Percentiles rank a stretch among this genome's conserved stretches.
Evolutionary conservation across 2,797 vertebrate species (phyloP).

Genomic region (Arctocebus calabarensis): DNA sequence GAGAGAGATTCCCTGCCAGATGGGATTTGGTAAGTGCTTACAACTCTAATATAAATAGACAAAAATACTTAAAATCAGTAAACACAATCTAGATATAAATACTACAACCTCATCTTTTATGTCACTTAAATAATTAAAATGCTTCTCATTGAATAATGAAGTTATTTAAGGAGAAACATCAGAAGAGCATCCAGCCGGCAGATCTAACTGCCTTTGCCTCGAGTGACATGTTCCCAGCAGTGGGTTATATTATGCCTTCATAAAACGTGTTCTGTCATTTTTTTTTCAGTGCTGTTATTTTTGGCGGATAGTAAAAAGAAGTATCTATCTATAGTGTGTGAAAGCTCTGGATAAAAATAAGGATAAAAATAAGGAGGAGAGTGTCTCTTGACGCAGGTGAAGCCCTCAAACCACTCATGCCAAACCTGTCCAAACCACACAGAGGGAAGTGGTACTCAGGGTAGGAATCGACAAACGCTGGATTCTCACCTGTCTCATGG

Average conservation of each 20-base stretch:
- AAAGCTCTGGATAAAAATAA: constrained; percentile 74
- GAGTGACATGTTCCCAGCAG: constrained; percentile 85
- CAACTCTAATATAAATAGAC: constrained; percentile 76
- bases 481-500: not conserved
- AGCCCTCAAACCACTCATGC: not conserved
- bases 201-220: constrained; percentile 83
- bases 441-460: not conserved
- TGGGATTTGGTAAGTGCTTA: constrained; percentile 75
- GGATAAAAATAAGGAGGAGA: constrained; percentile 64
- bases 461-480: not conserved
- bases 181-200: constrained; percentile 79
- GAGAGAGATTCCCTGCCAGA: constrained; percentile 77
- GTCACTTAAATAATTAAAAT: constrained; percentile 86
- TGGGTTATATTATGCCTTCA: constrained; percentile 80
- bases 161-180: constrained; percentile 84
- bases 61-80: constrained; percentile 81
- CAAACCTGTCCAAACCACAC: not conserved
- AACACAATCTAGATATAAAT: constrained; percentile 82
- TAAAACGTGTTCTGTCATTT: constrained; percentile 82
- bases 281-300: constrained; percentile 78
- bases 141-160: constrained; percentile 84
- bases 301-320: constrained; percentile 74
- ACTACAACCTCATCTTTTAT: constrained; percentile 76
- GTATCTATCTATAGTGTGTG: not conserved
- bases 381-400: constrained; percentile 61